phyloP scores from a whole-genome alignment of 2,888 invertebrate genomes.

The Melinaea marsaeus region DNA sequence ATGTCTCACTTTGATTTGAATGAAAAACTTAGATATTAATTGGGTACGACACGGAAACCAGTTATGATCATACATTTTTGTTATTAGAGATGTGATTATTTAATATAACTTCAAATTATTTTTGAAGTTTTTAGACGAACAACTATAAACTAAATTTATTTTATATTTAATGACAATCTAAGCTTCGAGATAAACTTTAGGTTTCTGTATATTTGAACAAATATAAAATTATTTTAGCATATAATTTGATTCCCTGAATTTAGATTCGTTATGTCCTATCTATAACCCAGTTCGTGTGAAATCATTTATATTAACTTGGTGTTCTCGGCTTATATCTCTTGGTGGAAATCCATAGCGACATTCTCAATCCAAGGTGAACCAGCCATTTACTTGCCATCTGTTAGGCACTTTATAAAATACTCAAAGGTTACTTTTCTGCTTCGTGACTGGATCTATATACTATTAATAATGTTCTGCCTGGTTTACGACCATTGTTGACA shows the following conservation, averaged over 20 bases:
- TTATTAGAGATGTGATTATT: neutral
- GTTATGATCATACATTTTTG: slow-evolving; percentile 11
- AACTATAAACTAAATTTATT: neutral
- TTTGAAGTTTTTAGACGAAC: neutral
- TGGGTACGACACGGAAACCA: slow-evolving; percentile 19
- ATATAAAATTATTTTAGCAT: neutral
- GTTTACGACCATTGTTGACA: slow-evolving; percentile 38
- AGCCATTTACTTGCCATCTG: slow-evolving; percentile 50
- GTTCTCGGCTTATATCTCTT: slow-evolving; percentile 24
- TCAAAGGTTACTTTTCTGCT: slow-evolving; percentile 53
- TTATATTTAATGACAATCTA: neutral
- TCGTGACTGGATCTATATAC: slow-evolving; percentile 52
- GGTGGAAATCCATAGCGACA: slow-evolving; percentile 49
- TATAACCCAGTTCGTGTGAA: slow-evolving; percentile 9
- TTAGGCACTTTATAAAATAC: slow-evolving; percentile 45
- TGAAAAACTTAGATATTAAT: slow-evolving; percentile 14
- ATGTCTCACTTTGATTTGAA: slow-evolving; percentile 14
- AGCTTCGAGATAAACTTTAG: neutral
- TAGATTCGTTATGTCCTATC: slow-evolving; percentile 4
- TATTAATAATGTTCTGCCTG: slow-evolving; percentile 42
- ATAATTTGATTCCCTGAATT: slow-evolving; percentile 4
- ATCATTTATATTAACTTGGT: slow-evolving; percentile 18
- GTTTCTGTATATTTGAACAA: neutral
- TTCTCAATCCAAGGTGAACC: slow-evolving; percentile 57
- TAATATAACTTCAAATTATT: neutral